Base-by-base conservation (phyloP, 2,113 vertebrate species). In the Colossoma macropomum region DNA sequence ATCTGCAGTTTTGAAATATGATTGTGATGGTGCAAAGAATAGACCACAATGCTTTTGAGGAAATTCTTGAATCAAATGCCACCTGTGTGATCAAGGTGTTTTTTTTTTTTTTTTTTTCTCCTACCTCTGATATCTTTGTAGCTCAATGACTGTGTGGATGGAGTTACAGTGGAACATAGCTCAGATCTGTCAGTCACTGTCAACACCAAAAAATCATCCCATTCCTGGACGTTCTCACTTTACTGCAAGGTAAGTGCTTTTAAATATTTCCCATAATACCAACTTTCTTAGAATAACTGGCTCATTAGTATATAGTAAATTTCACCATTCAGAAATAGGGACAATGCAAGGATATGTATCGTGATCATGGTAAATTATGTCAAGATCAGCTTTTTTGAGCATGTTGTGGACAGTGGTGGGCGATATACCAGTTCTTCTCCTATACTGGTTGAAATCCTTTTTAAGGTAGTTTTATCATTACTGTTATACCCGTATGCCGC, bases 221-320 rank as follows among this genome's bases (percentile, higher is more conserved):
- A 98, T 91, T 96, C 94, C 0, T 99, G 98, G 98, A 97, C 96
- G 21, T 99, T 99, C 92, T 96, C 95, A 86, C 95, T 99, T 89
- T 96, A 95, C 75, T 99, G 98, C 95, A 97, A 98, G 97, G 98
- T 99, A 96, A 34, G 93, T 6, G n/a, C 32, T 71, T 70, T 19
- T 7, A 10, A 77, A 9, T 38, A 6, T 38, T 52, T 23, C 6
- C 62, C 28, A 32, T 23, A 32, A 9, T 0, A 38, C 70, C 0
- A 19, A 6, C 27, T 52, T 19, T 73, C 11, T 63, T 23, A 28
- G 75, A 13, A 8, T 50, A 5, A n/a, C 62, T 52, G 41, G 13
- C 32, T 66, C 23, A 50, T 52, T 34, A 16, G 32, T 38, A 16
- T 3, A 15, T 21, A 17, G 30, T 59, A 59, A 23, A 2, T 38